Base-by-base conservation (phyloP, 2,113 vertebrate genomes). In the Aspiorhynchus laticeps region DNA sequence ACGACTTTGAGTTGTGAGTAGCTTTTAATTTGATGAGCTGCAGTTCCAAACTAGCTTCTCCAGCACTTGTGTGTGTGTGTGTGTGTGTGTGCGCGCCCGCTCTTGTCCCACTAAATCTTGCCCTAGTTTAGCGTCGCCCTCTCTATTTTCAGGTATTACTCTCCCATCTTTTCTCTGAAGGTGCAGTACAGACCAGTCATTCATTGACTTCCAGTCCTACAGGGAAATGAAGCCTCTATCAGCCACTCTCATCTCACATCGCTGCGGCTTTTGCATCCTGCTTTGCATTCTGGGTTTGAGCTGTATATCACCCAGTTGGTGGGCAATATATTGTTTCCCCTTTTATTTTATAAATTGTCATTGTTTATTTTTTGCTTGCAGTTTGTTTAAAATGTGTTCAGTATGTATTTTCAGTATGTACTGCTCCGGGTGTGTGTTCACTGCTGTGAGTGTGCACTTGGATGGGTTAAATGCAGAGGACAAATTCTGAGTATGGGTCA, bases 211-310 rank as follows among this genome's bases (percentile, higher is more conserved):
- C 75, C 81, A 61, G 84, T 89, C 88, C 86, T 87, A 86, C 89
- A 92, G 89, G 92, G 87, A 94, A 93, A 92, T 90, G 5, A 84
- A 85, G 80, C 67, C 33, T 89, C 85, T 93, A 94, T 94, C 91
- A 15, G 78, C 83, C 63, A 14, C 26, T 19, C 80, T 87, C 78
- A 92, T 93, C 90, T 91, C 88, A 76, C 84, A 59, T 63, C 83
- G 86, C 90, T 85, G 86, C 80, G 61, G 31, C 46, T 91, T 96
- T 95, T 96, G 95, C 95, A 95, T 95, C 80, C 91, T 92, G 84
- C 91, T 95, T 95, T 96, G 93, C 94, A 93, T 95, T 90, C 80
- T 86, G 88, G 88, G 71, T 77, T 86, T 86, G 28, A 80, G 67
- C 59, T 8, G 76, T 77, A 28, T 69, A 33, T 79, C 28, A 43